phyloP scores from a whole-genome alignment of 2,113 vertebrate species.

The Leucopsar rothschildi region DNA sequence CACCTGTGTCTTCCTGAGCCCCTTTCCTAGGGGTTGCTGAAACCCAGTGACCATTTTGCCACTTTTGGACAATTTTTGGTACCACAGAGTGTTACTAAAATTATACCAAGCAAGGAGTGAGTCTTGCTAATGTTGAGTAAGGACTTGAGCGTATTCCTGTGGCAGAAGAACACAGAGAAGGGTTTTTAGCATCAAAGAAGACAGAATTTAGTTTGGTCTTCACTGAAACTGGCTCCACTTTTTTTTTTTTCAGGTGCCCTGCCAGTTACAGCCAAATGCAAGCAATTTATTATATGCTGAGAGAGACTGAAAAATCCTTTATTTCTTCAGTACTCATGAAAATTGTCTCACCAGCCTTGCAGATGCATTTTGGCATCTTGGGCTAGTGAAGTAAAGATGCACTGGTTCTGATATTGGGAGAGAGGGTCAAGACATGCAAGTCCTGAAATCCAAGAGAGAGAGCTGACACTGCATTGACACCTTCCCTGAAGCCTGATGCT shows the following conservation, averaged over 20 bases:
- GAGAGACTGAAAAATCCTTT: not conserved
- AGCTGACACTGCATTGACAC: not conserved
- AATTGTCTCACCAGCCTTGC: not conserved
- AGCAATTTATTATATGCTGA: not conserved
- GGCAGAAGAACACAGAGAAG: not conserved
- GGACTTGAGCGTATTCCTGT: not conserved
- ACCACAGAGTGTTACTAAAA: not conserved
- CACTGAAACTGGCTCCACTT: accelerated
- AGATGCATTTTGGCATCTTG: not conserved
- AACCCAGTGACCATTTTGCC: accelerated
- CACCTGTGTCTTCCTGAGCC: not conserved
- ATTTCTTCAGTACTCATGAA: not conserved
- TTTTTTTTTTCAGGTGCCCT: not conserved
- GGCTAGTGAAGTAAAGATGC: not conserved
- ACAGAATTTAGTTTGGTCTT: not conserved
- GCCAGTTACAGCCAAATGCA: not conserved
- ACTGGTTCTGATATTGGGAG: not conserved
- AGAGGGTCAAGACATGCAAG: not conserved
- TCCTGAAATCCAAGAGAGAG: not conserved
- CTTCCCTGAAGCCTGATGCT: not conserved
- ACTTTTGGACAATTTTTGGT: not conserved
- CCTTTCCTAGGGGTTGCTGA: not conserved
- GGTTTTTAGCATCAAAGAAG: not conserved
- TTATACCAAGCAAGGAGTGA: not conserved
- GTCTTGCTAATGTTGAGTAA: not conserved